Percentiles rank a stretch among this genome's conserved stretches.
phyloP scores from a whole-genome alignment of 30 jellyfish, hydroid and myxozoan species.

The Catostylus mosaicus region DNA sequence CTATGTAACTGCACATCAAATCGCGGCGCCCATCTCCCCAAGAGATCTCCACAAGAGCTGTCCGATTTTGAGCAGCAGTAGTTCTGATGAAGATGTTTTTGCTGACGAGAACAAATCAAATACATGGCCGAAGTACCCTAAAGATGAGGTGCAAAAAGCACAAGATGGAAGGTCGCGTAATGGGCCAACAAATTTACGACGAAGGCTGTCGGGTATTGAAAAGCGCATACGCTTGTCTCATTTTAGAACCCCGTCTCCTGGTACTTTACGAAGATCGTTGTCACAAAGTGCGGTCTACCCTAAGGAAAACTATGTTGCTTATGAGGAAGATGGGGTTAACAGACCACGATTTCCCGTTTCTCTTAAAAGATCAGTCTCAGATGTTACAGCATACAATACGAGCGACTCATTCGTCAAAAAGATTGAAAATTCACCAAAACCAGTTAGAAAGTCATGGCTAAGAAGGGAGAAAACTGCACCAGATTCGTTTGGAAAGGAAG shows the following conservation, averaged over 20 bases:
- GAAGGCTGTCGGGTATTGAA: constrained; percentile 61
- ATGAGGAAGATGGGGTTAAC: constrained; percentile 12
- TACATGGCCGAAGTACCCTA: constrained; percentile 52
- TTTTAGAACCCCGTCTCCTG: constrained; percentile 52
- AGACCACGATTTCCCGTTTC: constrained; percentile 6
- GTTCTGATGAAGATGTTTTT: constrained; percentile 19
- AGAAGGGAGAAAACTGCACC: constrained; percentile 57
- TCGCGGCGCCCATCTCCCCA: constrained; percentile 4
- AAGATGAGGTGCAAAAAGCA: constrained; percentile 3
- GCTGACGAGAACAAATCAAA: background rate
- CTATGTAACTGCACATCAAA: constrained; percentile 56
- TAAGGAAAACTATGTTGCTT: constrained; percentile 60
- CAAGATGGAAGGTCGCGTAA: background rate
- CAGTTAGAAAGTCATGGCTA: constrained; percentile 20
- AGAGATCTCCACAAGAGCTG: constrained; percentile 40
- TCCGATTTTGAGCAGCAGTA: constrained; percentile 19
- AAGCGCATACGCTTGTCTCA: constrained; percentile 59
- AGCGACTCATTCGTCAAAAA: constrained; percentile 8
- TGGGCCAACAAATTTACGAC: constrained; percentile 16
- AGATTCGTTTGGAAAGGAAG: constrained; percentile 4
- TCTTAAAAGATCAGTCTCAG: constrained; percentile 55
- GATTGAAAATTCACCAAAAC: background rate
- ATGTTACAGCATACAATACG: constrained; percentile 35
- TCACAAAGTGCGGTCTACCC: constrained; percentile 63
- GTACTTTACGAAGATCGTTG: constrained; percentile 27